A percentile compares a stretch with the other conserved stretches of the same genome.
These are phyloP conservation scores for Diaphora mendica DNA, from an alignment of 2,888 invertebrate species.

Conservation along the genomic window DNA sequence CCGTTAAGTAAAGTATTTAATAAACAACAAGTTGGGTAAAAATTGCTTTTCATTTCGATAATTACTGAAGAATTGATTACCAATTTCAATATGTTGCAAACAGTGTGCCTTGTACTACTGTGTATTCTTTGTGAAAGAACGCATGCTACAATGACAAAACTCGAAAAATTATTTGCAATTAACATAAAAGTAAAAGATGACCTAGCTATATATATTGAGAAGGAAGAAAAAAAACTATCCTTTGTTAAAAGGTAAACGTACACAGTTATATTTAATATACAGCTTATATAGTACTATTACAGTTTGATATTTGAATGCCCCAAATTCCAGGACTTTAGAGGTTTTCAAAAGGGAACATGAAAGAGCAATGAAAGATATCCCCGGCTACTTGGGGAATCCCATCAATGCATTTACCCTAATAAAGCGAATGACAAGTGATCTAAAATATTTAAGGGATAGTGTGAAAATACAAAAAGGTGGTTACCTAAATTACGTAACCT, in stretches of 20 bases:
- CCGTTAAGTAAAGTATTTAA: not conserved
- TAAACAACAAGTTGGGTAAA: not conserved
- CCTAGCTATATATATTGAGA: conserved; percentile 92
- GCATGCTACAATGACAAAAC: not conserved
- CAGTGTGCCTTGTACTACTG: not conserved
- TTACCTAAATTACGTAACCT: too few relatives aligned
- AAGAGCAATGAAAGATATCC: conserved; percentile 91
- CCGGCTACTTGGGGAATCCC: conserved; percentile 95
- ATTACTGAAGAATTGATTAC: not conserved
- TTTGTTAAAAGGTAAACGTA: conserved; percentile 9
- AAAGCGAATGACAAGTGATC: conserved; percentile 91
- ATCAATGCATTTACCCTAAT: conserved; percentile 97
- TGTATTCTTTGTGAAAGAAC: not conserved
- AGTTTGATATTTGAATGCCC: not conserved
- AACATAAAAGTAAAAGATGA: conserved; percentile 95
- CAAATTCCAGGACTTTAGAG: conserved; percentile 1
- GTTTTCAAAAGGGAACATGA: conserved; percentile 88
- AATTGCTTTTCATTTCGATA: not conserved
- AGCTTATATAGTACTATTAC: not conserved
- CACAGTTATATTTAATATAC: not conserved
- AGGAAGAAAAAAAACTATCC: conserved; percentile 93
- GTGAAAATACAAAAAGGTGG: conserved; percentile 10
- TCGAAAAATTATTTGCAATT: conserved; percentile 95
- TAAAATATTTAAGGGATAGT: conserved; percentile 9
- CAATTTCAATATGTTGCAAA: not conserved